Evolutionary conservation across 2,113 vertebrate genomes (phyloP).

Genomic region (Pelvicachromis taeniatus): DNA sequence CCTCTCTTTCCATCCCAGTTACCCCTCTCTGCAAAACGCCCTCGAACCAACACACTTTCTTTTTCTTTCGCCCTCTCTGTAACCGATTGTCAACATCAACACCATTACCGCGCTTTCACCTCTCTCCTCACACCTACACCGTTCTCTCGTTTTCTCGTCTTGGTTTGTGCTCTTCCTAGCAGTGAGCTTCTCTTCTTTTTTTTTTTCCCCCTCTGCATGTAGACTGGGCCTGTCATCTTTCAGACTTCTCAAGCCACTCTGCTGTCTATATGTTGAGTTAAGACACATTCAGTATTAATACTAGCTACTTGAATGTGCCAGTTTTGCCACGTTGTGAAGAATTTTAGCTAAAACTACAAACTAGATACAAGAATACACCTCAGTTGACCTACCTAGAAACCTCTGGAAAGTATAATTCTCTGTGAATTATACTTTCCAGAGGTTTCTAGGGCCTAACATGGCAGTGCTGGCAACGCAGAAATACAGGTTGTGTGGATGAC

Average conservation of each 20-base stretch:
- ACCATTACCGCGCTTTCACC: background rate
- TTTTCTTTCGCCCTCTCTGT: background rate
- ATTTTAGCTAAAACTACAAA: background rate
- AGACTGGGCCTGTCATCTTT: slow-evolving; percentile 46
- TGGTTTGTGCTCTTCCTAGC: slow-evolving; percentile 35
- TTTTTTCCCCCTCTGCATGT: background rate
- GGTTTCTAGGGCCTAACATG: background rate
- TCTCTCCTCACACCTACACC: slow-evolving; percentile 44
- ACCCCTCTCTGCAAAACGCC: slow-evolving; percentile 5
- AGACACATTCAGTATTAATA: background rate
- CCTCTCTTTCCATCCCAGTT: slow-evolving; percentile 47
- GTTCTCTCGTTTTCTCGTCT: slow-evolving; percentile 10
- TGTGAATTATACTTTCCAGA: too few species aligned
- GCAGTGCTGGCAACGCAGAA: background rate
- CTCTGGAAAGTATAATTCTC: background rate
- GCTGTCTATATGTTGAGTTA: background rate
- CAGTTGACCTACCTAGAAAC: background rate
- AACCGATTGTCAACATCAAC: slow-evolving; percentile 1
- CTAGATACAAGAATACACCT: background rate
- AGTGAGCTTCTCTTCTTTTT: slow-evolving; percentile 53
- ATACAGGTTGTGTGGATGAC: background rate
- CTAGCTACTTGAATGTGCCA: background rate
- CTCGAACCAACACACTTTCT: slow-evolving; percentile 23
- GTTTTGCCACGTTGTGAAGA: background rate
- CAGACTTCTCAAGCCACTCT: background rate